Base-by-base conservation (phyloP, 1,140 invertebrate genomes). In the Rhizoglyphus robini region DNA sequence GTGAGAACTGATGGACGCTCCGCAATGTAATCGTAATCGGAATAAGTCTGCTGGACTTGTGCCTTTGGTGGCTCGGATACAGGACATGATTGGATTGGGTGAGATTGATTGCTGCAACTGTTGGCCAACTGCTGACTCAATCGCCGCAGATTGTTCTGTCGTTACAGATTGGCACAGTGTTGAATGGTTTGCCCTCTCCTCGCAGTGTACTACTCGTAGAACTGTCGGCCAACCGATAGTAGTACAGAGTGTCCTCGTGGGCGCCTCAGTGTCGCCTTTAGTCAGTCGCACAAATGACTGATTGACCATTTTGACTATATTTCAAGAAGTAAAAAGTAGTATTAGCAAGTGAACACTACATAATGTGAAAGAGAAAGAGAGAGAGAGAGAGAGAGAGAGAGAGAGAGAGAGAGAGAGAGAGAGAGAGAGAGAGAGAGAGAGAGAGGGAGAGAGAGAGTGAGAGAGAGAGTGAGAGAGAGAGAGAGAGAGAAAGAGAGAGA, bases 181-280 rank as follows among this genome's bases (percentile, higher is more conserved):
- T 60, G 58, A 23, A 60, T 60, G 15, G 58, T 60, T 46, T 60
- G n/a, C n/a, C n/a, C n/a, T n/a, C n/a, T 2, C 54, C 54, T 58
- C 15, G 27, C 27, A 29, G 2, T 46, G 58, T 29, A 32, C 15
- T 30, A 46, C 29, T n/a, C n/a, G n/a, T 27, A 2, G 29, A 2
- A 60, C 58, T 60, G 27, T 46, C 58, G 3, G 32, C 13, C 1
- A 13, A 13, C 29, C 29, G 3, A 27, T 32, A 32, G 2, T 13
- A 13, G 58, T 3, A 60, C 2, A 60, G 32, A 46, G 13, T 3
- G 29, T 29, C 58, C 2, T 60, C 15, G 29, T 60, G 27, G 2
- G 54, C 41, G 27, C 46, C 63, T 4, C 46, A 64, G 3, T 48
- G 38, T 30, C 34, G 46, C 3, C 46, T 64, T 36, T 64, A 64